Conservation (phyloP, 2,888 invertebrate species). For the Cinara cedri region DNA sequence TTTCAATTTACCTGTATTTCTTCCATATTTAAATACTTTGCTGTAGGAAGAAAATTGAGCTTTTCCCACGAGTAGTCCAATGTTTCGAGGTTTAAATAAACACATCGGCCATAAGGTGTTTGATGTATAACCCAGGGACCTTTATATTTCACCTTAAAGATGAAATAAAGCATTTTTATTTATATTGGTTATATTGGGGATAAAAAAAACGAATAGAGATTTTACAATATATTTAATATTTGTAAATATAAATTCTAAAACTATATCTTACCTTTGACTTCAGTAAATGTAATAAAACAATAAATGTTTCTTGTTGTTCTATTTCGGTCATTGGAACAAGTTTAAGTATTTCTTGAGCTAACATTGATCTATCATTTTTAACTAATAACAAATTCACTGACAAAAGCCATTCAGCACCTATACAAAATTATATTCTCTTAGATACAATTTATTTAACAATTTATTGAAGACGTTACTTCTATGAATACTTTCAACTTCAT, state of each 20-base stretch:
- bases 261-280: slow-evolving; percentile 29
- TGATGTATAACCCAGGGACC: slow-evolving; percentile 67
- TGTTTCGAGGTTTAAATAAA: slow-evolving; percentile 67
- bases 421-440: background rate
- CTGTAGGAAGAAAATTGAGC: slow-evolving; percentile 66
- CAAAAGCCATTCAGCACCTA: slow-evolving; percentile 49
- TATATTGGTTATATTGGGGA: too few relatives aligned
- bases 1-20: slow-evolving; percentile 58
- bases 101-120: slow-evolving; percentile 66
- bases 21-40: slow-evolving; percentile 63
- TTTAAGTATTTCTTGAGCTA: slow-evolving; percentile 39
- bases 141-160: slow-evolving; percentile 61
- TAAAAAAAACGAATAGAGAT: too few relatives aligned
- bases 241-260: background rate
- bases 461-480: slow-evolving; percentile 26
- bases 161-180: background rate
- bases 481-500: slow-evolving; percentile 52
- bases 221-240: background rate
- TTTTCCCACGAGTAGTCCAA: slow-evolving; percentile 67
- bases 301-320: slow-evolving; percentile 45
- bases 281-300: slow-evolving; percentile 37
- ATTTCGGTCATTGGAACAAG: slow-evolving; percentile 43
- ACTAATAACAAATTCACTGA: slow-evolving; percentile 47
- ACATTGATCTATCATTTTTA: slow-evolving; percentile 42
- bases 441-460: background rate